These are phyloP conservation scores for Girardinus metallicus DNA, from an alignment of 2,797 vertebrate genomes.

Conservation along the genomic window DNA sequence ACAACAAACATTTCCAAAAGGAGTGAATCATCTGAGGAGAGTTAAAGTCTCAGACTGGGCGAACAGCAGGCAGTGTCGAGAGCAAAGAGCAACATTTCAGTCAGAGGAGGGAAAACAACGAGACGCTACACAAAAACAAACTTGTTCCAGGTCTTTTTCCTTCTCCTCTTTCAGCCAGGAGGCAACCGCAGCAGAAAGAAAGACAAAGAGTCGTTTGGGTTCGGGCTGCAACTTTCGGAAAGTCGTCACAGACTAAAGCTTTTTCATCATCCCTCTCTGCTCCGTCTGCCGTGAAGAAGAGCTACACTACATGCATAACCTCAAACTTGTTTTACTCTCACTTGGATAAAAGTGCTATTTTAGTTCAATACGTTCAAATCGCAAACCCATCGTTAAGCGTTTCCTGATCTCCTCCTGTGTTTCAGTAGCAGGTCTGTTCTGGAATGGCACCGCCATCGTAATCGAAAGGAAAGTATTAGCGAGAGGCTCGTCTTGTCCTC, in stretches of 20 bases:
- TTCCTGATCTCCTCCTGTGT: slow-evolving; percentile 46
- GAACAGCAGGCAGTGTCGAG: slow-evolving; percentile 80
- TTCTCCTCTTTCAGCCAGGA: slow-evolving; percentile 40
- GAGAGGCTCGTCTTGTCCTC: slow-evolving; percentile 46
- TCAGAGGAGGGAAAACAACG: slow-evolving; percentile 40
- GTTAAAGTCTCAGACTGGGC: slow-evolving; percentile 73
- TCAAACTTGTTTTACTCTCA: slow-evolving; percentile 54
- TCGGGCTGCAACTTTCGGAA: slow-evolving; percentile 73
- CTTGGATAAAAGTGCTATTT: slow-evolving; percentile 80
- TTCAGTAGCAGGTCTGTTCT: slow-evolving; percentile 52
- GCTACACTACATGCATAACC: slow-evolving; percentile 69
- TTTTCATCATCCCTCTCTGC: slow-evolving; percentile 33
- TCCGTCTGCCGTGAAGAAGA: slow-evolving; percentile 52
- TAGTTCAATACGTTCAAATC: slow-evolving; percentile 56
- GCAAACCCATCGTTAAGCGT: slow-evolving; percentile 41
- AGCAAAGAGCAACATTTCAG: slow-evolving; percentile 71
- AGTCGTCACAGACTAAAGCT: slow-evolving; percentile 75
- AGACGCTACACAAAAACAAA: slow-evolving; percentile 66
- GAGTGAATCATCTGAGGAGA: slow-evolving; percentile 68
- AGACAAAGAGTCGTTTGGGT: slow-evolving; percentile 71
- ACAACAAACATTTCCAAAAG: slow-evolving; percentile 68
- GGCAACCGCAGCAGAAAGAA: slow-evolving; percentile 61
- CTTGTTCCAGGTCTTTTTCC: slow-evolving; percentile 59
- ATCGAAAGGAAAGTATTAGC: slow-evolving; percentile 44
- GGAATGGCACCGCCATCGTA: slow-evolving; percentile 50